These are phyloP conservation scores for Plestiodon gilberti DNA, from an alignment of 2,113 vertebrate genomes.

Conservation along the genomic window DNA sequence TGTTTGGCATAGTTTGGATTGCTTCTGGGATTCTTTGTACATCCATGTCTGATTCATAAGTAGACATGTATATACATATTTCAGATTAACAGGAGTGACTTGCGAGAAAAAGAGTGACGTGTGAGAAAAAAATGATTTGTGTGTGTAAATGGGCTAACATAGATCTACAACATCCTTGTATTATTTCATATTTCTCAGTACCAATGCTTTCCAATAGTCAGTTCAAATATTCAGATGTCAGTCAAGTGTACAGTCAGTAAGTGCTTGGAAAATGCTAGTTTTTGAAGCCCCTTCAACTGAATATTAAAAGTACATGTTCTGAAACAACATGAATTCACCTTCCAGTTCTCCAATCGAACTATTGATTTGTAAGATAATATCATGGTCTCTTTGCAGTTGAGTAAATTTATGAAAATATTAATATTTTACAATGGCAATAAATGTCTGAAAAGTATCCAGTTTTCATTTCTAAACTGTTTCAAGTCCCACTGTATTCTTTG, in stretches of 20 bases:
- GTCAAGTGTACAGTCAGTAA: background rate
- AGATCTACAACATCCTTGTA: background rate
- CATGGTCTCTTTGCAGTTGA: background rate
- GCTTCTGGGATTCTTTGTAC: background rate
- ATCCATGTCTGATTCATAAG: background rate
- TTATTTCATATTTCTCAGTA: background rate
- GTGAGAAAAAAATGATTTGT: background rate
- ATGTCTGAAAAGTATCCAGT: background rate
- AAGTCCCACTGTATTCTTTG: background rate
- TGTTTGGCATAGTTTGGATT: background rate
- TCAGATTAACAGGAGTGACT: background rate
- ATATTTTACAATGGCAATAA: background rate
- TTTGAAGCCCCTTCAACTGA: background rate
- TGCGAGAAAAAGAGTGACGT: background rate
- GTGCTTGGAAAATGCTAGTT: background rate
- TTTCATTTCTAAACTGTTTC: background rate
- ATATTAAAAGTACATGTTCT: background rate
- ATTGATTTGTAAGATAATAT: background rate
- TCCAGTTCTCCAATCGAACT: background rate
- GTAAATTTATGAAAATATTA: background rate
- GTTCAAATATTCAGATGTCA: background rate
- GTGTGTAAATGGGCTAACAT: background rate
- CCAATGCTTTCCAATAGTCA: background rate
- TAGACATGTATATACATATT: background rate
- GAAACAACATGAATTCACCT: background rate